phyloP scores from a whole-genome alignment of 2,113 vertebrate genomes.

The Abramis brama region DNA sequence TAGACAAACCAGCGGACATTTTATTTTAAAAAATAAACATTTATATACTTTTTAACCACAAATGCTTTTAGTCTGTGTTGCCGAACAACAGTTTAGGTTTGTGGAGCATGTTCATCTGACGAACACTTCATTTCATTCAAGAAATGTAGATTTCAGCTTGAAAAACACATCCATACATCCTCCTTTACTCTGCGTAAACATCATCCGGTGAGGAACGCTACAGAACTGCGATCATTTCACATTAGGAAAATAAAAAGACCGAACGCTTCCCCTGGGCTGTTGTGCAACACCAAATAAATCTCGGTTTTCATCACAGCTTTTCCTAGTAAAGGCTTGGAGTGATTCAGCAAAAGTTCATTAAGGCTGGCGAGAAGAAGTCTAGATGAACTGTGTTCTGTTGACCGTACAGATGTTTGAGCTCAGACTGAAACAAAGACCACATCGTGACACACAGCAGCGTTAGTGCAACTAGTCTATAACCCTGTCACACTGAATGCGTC shows the following conservation, averaged over 20 bases:
- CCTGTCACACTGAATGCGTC: no score
- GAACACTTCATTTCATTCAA: neutral
- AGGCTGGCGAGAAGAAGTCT: constrained; percentile 53
- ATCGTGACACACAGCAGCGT: constrained; percentile 5
- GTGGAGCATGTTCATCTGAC: neutral
- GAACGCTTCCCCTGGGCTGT: constrained; percentile 42
- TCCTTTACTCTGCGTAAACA: constrained; percentile 37
- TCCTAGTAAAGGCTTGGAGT: constrained; percentile 59
- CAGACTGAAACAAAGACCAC: neutral
- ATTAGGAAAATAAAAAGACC: constrained; percentile 54
- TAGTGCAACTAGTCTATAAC: no score
- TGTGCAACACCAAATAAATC: constrained; percentile 51
- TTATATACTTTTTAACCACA: no score
- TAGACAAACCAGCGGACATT: no score
- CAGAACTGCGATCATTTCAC: constrained; percentile 34
- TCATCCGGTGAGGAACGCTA: constrained; percentile 46
- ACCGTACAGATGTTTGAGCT: constrained; percentile 58
- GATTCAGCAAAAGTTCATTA: constrained; percentile 56
- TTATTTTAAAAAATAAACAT: no score
- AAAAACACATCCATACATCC: neutral
- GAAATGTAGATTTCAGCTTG: neutral
- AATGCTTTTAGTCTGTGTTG: neutral
- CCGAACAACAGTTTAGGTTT: neutral
- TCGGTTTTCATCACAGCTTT: constrained; percentile 52
- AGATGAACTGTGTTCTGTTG: constrained; percentile 30